Base-by-base conservation (phyloP, 2,113 vertebrate species). In the Ptyas mucosa region DNA sequence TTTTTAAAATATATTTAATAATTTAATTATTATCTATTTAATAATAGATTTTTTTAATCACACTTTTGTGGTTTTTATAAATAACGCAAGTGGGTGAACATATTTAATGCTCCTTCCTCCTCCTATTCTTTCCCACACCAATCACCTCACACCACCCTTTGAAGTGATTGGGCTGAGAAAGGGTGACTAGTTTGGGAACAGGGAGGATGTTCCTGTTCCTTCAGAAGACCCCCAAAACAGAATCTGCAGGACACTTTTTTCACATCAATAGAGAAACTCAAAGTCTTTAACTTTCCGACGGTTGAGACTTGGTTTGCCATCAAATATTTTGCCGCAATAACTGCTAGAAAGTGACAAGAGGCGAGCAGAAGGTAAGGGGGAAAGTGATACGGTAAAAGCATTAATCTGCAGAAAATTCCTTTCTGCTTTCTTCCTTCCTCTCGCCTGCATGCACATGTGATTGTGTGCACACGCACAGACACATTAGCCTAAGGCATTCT, bases 351-450 rank as follows among this genome's bases (percentile, higher is more conserved):
- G 86, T 86, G 92, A 86, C 46, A 51, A 94, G 88, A 92, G 92
- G 94, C 55, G 23, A 93, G 94, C 90, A 85, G 54, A 85, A 20
- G 85, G 12, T 88, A 69, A 94, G 58, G 90, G 92, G 64, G 81
- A 93, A 85, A 92, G 94, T 7, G 51, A 64, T 57, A 93, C 53
- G 55, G 26, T 34, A 89, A 88, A 94, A 81, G 69, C 95, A 96
- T 96, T 94, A 94, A 96, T 96, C 92, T 93, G 87, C 64, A 93
- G 91, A 93, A 94, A 95, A 95, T 26, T 92, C 89, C 93, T 90
- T 24, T 9, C 14, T 24, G 11, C 23, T 21, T 21, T 29, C 58
- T 21, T 23, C 20, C 34, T 0, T 6, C 24, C 53, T 87, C 34
- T 91, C 86, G 93, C 91, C 95, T 93, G 93, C 94, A 93, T 93